A percentile compares a stretch with the other conserved stretches of the same genome.
Conservation (phyloP, 2,113 vertebrate genomes). For the Chaetura pelagica region DNA sequence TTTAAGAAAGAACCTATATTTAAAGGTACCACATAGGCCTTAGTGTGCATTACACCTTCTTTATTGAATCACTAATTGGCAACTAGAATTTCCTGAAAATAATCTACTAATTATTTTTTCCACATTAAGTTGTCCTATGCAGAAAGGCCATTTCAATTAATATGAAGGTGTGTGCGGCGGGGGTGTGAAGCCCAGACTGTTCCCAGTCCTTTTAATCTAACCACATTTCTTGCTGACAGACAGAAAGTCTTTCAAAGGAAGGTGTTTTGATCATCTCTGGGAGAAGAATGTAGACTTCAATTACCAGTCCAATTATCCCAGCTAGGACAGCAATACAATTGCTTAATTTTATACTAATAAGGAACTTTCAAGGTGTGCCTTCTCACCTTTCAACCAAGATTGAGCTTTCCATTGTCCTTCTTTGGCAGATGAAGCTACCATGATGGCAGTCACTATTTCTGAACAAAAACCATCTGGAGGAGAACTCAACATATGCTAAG, state of each 20-base stretch:
- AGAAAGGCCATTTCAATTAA: conserved; percentile 58
- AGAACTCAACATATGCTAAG: neutral
- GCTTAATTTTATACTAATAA: conserved; percentile 54
- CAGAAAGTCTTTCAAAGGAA: conserved; percentile 53
- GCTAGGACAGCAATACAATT: conserved; percentile 43
- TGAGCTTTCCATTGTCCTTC: neutral
- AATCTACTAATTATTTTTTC: conserved; percentile 54
- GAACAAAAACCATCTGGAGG: neutral
- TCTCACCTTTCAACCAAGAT: conserved; percentile 16
- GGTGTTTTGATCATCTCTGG: conserved; percentile 49
- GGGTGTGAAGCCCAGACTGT: conserved; percentile 51
- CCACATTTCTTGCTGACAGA: conserved; percentile 45
- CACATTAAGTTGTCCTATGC: conserved; percentile 24
- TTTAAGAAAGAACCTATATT: neutral
- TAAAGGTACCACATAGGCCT: neutral
- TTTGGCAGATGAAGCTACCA: neutral
- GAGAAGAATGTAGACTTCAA: conserved; percentile 58
- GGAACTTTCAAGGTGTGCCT: conserved; percentile 24
- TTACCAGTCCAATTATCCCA: conserved; percentile 56
- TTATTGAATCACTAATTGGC: neutral
- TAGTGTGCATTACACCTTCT: neutral
- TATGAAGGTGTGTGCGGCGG: neutral
- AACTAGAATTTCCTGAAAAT: conserved; percentile 58
- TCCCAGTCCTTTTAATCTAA: conserved; percentile 70
- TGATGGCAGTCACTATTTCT: neutral